These are phyloP conservation scores for Bufo bufo DNA, from an alignment of 2,113 vertebrate genomes.

Conservation along the genomic window DNA sequence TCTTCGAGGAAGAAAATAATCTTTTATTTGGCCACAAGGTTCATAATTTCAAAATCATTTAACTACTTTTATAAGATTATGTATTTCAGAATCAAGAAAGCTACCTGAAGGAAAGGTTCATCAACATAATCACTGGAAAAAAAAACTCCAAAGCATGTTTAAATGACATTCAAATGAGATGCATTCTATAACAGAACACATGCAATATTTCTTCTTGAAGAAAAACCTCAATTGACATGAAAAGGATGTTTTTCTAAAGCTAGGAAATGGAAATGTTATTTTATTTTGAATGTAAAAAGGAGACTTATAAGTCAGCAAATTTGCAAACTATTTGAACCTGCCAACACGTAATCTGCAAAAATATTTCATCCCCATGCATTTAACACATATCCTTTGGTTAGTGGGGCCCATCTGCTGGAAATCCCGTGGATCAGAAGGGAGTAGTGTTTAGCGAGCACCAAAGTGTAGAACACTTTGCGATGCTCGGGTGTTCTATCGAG, in stretches of 20 bases:
- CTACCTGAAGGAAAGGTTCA: background rate
- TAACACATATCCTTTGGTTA: no score
- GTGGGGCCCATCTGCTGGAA: no score
- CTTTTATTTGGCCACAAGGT: slow-evolving; percentile 61
- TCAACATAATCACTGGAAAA: slow-evolving; percentile 35
- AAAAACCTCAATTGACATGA: background rate
- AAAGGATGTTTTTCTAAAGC: slow-evolving; percentile 15
- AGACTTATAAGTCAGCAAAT: background rate
- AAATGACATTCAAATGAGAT: slow-evolving; percentile 35
- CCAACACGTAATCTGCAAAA: no score
- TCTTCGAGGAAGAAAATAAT: slow-evolving; percentile 56
- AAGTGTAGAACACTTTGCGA: no score
- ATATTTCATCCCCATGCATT: no score
- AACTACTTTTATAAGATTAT: slow-evolving; percentile 54
- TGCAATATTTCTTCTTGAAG: slow-evolving; percentile 15
- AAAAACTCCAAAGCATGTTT: slow-evolving; percentile 35
- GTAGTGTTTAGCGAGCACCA: no score
- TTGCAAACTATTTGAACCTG: background rate
- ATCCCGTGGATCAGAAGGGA: no score
- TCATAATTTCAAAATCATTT: slow-evolving; percentile 61
- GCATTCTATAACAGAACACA: slow-evolving; percentile 21
- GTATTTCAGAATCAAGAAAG: background rate
- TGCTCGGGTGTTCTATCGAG: no score
- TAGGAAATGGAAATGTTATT: background rate
- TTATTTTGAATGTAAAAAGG: background rate